A percentile compares a stretch with the other conserved stretches of the same genome.
Conservation (phyloP, 2,113 vertebrate species). For the Nanger granti region DNA sequence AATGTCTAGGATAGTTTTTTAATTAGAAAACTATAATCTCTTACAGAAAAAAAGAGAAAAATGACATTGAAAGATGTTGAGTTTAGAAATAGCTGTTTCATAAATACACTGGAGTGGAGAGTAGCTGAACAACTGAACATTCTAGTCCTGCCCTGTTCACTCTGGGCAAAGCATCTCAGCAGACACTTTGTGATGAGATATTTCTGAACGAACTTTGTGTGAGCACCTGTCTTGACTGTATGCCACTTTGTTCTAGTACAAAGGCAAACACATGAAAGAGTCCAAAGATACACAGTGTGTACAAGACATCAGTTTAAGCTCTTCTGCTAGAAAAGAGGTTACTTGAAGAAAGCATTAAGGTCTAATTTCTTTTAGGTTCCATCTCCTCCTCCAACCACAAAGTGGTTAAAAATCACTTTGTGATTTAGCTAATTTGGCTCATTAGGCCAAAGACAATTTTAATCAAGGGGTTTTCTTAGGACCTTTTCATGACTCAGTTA, state of each 20-base stretch:
- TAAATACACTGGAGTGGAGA: neutral
- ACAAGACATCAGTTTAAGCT: neutral
- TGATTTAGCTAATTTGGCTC: neutral
- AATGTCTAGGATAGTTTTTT: neutral
- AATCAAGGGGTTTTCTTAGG: neutral
- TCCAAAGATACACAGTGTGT: neutral
- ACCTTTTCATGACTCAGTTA: neutral
- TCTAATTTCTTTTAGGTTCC: neutral
- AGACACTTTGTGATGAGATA: neutral
- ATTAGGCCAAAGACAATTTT: neutral
- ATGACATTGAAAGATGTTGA: neutral
- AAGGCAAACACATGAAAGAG: neutral
- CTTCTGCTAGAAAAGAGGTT: neutral
- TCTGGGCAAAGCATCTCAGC: rapidly evolving
- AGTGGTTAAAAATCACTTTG: neutral
- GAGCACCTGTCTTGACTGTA: neutral
- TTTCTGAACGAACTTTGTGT: neutral
- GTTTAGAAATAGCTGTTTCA: neutral
- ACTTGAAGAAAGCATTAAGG: neutral
- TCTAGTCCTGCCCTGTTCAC: neutral
- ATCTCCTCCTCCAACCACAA: neutral
- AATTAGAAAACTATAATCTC: neutral
- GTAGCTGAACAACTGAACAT: neutral
- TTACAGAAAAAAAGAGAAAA: neutral
- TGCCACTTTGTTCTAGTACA: neutral